Conservation (phyloP, 2,888 invertebrate genomes). For the Euzetes globulus region DNA sequence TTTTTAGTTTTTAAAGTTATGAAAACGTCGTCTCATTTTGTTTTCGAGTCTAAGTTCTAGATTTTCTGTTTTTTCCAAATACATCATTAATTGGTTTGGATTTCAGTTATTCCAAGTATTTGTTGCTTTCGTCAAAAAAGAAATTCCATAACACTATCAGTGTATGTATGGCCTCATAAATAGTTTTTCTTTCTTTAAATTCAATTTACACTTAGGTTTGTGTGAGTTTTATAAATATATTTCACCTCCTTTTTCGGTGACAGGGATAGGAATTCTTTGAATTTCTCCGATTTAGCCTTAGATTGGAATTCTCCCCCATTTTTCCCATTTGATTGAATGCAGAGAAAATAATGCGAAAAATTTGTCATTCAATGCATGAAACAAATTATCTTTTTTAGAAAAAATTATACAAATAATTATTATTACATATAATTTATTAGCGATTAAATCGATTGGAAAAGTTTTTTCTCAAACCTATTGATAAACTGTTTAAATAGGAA, state of each 20-base stretch:
- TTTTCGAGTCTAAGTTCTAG: not conserved
- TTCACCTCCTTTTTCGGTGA: no score
- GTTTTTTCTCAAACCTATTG: not conserved
- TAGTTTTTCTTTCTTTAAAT: not conserved
- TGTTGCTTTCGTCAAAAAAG: not conserved
- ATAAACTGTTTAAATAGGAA: not conserved
- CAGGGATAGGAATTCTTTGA: no score
- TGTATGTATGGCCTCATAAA: not conserved
- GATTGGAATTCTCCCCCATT: not conserved
- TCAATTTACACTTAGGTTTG: no score
- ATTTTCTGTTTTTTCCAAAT: not conserved
- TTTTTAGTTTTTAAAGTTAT: not conserved
- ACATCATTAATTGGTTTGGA: not conserved
- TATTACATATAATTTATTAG: not conserved
- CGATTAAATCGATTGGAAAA: not conserved
- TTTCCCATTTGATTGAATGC: not conserved
- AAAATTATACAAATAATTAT: not conserved
- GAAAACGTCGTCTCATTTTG: not conserved
- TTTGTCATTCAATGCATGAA: not conserved
- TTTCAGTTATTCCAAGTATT: conserved; percentile 2
- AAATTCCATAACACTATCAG: not conserved
- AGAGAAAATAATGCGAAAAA: not conserved
- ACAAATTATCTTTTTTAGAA: not conserved
- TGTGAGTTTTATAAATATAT: no score
- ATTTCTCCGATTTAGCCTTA: no score